Evolutionary conservation across 2,113 vertebrate species (phyloP), one percentile per base, ranked within the genome.

Genomic region (Rhabdornis inornatus): DNA sequence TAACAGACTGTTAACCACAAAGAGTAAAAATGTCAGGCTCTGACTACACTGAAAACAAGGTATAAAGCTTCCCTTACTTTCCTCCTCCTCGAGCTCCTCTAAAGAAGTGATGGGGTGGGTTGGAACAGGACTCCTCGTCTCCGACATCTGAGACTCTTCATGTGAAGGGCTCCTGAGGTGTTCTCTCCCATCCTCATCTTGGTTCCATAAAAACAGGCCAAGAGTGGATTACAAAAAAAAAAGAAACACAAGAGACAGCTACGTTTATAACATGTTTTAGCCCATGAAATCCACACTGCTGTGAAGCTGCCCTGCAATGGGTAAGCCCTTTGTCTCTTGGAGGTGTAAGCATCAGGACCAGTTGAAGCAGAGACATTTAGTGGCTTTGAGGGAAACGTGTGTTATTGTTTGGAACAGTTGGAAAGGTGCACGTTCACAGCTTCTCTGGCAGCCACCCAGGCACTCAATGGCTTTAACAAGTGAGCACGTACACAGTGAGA

Each of bases 1-100:
- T 42, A 82, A 50, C 35, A 71, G 20, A 50, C 9, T 21, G 8
- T 57, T 86, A 93, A 42, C 28, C 45, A 86, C 21, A 37, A 22
- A 5, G 4, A 94, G 8, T 33, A 89, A 64, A 92, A 82, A 28
- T 7, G 2, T 7, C 53, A 82, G 47, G 44, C 9, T 33, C 24
- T 50, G 15, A 55, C 53, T 24, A 21, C 11, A 47, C 21, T 68
- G 70, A 64, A 74, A 60, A 57, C 21, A 63, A 88, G 15, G 12
- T 55, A 74, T 44, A 63, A 86, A 93, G 50, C 28, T 66, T 84
- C 65, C 52, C 99, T 98, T 98, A 99, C 99, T 97, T 97, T 99
- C 99, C 83, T 99, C 99, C 92, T 99, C 99, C 22, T 98, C 97
- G 0, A 95, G 89, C 33, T 99, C 99, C 14, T 99, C 99, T 9